Conservation (phyloP, 2,113 vertebrate species). For the Notarius lentiginosus region DNA sequence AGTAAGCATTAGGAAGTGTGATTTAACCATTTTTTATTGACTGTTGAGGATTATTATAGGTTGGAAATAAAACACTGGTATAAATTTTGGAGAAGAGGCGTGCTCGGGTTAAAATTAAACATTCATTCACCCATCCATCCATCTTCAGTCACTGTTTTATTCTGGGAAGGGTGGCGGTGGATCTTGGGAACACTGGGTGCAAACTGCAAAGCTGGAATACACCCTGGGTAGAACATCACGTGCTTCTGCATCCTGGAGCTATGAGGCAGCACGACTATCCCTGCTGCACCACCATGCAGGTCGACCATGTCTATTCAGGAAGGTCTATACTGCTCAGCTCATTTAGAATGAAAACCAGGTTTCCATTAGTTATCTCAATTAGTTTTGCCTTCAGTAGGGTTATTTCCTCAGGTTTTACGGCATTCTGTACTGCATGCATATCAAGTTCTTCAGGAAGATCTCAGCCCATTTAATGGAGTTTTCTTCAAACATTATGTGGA, state of each 20-base stretch:
- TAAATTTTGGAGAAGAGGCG: not conserved
- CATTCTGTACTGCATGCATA: not conserved
- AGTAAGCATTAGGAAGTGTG: too few species aligned
- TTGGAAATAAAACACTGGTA: not conserved
- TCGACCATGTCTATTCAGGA: not conserved
- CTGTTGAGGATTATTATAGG: too few species aligned
- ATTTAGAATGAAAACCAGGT: not conserved
- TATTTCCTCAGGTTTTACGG: not conserved
- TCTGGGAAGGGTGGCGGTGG: not conserved
- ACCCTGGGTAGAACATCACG: not conserved
- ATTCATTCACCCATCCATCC: not conserved
- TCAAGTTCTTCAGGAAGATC: not conserved
- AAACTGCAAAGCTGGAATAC: not conserved
- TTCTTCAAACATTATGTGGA: not conserved
- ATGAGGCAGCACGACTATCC: not conserved
- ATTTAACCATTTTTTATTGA: not conserved
- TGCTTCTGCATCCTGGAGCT: not conserved
- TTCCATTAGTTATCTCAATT: constrained; percentile 1
- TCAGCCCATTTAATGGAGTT: not conserved
- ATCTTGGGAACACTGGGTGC: not conserved
- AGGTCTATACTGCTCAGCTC: not conserved
- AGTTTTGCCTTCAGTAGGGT: not conserved
- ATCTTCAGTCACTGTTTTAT: not conserved
- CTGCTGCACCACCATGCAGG: not conserved
- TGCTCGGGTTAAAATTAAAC: not conserved